Evolutionary conservation across 2,113 vertebrate genomes (phyloP), one percentile per base, ranked within the genome.

Genomic region (Gambusia holbrooki): DNA sequence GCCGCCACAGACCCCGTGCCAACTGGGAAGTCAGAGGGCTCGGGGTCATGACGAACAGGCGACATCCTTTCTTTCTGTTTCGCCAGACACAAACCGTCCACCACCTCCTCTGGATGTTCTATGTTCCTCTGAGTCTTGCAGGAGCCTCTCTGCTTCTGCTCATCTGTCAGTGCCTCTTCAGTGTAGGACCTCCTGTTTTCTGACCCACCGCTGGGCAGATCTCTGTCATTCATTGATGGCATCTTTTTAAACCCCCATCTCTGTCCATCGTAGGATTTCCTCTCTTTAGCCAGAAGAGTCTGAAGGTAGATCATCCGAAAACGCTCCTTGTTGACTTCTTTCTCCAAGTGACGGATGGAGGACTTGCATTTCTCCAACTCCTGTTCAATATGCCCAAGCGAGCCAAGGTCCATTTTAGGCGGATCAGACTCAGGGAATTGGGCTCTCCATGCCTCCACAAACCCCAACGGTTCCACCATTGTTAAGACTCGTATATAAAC

Each of bases 231-330:
- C 62, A 91, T 81, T 73, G 94, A 94, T 29, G 92, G 74, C 17
- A 90, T 89, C 83, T 94, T 84, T 72, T 90, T 95, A 92, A 98
- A 98, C 7, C 98, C 98, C 98, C 98, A 99, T 28, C 97, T 91
- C 86, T 97, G 97, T 2, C 97, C 94, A 73, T 98, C 97, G 13
- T 99, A 99, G 78, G 97, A 97, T 90, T 98, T 98, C 73, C 93
- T 95, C 92, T 99, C 98, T 87, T 98, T 98, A 33, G 98, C 98
- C 64, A 99, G 93, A 83, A 99, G 93, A 62, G 97, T 98, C 95
- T 99, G 98, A 92, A 99, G 94, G 95, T 99, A 99, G 89, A 99
- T 99, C 98, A 99, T 99, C 37, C 97, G 96, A 89, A 99, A 99
- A 69, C 98, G 96, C 89, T 99, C 98, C 94, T 98, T 97, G 93